These are phyloP conservation scores for Nematostella vectensis DNA, from an alignment of 92 coral and sea anemone species.

Conservation along the genomic window DNA sequence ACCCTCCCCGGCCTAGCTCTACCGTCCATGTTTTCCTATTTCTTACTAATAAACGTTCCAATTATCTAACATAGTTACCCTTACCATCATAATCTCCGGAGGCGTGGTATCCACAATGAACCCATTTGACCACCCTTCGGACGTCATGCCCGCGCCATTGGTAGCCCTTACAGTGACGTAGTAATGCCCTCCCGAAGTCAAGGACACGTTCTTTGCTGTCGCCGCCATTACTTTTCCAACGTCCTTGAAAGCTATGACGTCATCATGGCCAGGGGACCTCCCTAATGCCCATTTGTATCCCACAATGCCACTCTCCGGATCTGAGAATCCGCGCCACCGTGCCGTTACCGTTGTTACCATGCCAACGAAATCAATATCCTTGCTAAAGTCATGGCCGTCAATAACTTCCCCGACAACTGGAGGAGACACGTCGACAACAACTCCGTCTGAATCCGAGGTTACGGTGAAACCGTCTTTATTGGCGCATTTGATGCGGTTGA, in stretches of 20 bases:
- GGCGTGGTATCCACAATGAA: slow-evolving; percentile 76
- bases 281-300: slow-evolving; percentile 88
- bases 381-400: slow-evolving; percentile 39
- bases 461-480: slow-evolving; percentile 74
- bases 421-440: slow-evolving; percentile 70
- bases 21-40: no score
- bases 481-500: slow-evolving; percentile 62
- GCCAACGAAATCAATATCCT: slow-evolving; percentile 47
- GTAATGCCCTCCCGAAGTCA: slow-evolving; percentile 48
- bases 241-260: slow-evolving; percentile 43
- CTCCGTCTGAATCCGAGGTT: slow-evolving; percentile 68
- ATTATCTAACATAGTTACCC: no score
- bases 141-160: slow-evolving; percentile 70
- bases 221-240: slow-evolving; percentile 51
- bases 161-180: slow-evolving; percentile 83
- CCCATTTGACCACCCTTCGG: slow-evolving; percentile 82
- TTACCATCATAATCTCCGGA: slow-evolving; percentile 55
- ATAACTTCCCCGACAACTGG: slow-evolving; percentile 44
- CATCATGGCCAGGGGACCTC: slow-evolving; percentile 66
- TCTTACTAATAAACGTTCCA: no score
- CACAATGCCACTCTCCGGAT: slow-evolving; percentile 75
- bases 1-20: no score
- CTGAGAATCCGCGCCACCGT: slow-evolving; percentile 59
- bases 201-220: slow-evolving; percentile 44
- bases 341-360: slow-evolving; percentile 34